Base-by-base conservation (phyloP, 2,888 invertebrate species). In the Glyphotaelius pellucidus region DNA sequence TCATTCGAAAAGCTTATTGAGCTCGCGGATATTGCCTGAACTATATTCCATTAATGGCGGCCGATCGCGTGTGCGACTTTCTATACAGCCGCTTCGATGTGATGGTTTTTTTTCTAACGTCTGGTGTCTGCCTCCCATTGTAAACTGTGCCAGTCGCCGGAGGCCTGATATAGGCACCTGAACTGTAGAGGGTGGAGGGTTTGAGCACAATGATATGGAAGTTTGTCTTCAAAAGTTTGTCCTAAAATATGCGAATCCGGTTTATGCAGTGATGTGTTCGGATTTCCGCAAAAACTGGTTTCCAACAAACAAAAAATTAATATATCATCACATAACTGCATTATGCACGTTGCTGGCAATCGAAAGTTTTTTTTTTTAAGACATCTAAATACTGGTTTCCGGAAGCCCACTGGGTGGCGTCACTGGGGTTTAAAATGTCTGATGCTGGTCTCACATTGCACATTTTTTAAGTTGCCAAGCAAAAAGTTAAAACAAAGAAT, bases 31-130 rank as follows among this genome's bases (percentile, higher is more conserved):
- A 89, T 35, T 25, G 79, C n/a, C 79, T 87, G 47, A 67, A n/a
- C 88, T 89, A 88, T 89, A 89, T 79, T 86, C 15, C n/a, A 89
- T 19, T 87, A 87, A 87, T 80, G 88, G 67, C n/a, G 88, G 52
- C 32, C 42, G 42, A 80, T 80, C 88, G 35, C 79, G 79, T 89
- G 88, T 80, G 38, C 47, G n/a, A 89, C 88, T 89, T 89, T 89
- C 88, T 89, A 89, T 79, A n/a, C 1, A 79, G 79, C 42, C 14
- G 88, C 79, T 67, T 89, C 31, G 47, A 31, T 67, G 67, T n/a
- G 67, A n/a, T 67, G 67, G 67, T 31, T 87, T 52, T 89, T n/a
- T 89, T 89, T 89, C 79, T 32, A 89, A 52, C 35, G 88, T 79
- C 67, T 79, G 88, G 80, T 79, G 88, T 89, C 88, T 89, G 88